These are phyloP conservation scores for Spisula subtruncata DNA, from an alignment of 2,888 invertebrate genomes.

Conservation along the genomic window DNA sequence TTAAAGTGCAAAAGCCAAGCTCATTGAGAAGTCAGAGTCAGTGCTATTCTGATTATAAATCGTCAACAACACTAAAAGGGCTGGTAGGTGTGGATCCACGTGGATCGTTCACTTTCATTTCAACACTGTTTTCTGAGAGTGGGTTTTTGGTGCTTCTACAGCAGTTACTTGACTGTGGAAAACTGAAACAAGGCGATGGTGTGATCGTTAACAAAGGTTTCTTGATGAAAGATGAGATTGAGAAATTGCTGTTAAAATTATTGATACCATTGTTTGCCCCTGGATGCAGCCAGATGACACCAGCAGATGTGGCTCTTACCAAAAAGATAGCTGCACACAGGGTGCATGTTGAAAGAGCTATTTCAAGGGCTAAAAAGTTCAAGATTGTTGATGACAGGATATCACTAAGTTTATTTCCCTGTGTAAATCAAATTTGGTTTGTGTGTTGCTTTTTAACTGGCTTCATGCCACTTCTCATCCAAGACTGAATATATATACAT, in stretches of 20 bases:
- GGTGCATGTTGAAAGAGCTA: slow-evolving; percentile 61
- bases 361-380: slow-evolving; percentile 50
- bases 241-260: slow-evolving; percentile 48
- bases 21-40: slow-evolving; percentile 62
- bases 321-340: slow-evolving; percentile 55
- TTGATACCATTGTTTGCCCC: slow-evolving; percentile 53
- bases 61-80: slow-evolving; percentile 65
- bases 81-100: slow-evolving; percentile 64
- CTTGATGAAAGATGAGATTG: slow-evolving; percentile 49
- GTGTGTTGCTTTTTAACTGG: slow-evolving; percentile 50
- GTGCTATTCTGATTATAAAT: slow-evolving; percentile 72
- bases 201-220: slow-evolving; percentile 65
- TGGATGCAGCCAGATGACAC: slow-evolving; percentile 45
- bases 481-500: slow-evolving; percentile 29
- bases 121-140: slow-evolving; percentile 51
- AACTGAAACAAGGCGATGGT: slow-evolving; percentile 44
- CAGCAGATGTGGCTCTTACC: slow-evolving; percentile 46
- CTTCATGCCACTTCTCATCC: slow-evolving; percentile 50
- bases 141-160: slow-evolving; percentile 43
- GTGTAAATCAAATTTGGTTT: slow-evolving; percentile 57
- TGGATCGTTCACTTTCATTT: slow-evolving; percentile 64
- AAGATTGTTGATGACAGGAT: slow-evolving; percentile 54
- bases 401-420: background rate
- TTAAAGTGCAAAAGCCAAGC: slow-evolving; percentile 57
- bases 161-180: slow-evolving; percentile 40